phyloP scores from a whole-genome alignment of 1,140 invertebrate species.

The Lordiphosa mommai region DNA sequence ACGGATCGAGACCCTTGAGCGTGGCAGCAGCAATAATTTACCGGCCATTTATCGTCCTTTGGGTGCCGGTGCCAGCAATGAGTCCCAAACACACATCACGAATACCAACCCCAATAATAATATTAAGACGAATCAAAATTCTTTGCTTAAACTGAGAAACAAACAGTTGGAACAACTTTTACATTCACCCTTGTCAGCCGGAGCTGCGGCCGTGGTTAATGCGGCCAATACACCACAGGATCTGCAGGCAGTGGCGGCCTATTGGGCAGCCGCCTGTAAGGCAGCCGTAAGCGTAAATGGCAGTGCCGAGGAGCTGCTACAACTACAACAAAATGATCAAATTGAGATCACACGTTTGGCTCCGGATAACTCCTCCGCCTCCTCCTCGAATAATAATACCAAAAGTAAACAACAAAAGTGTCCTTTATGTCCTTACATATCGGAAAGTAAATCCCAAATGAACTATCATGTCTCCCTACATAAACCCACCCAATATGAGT shows the following conservation, averaged over 20 bases:
- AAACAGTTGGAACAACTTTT: conserved; percentile 58
- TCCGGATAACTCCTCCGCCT: conserved; percentile 17
- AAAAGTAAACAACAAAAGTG: conserved; percentile 84
- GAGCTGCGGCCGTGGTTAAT: conserved; percentile 57
- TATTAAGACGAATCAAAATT: conserved; percentile 8
- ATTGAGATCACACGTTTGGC: conserved; percentile 67
- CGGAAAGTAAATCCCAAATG: conserved; percentile 90
- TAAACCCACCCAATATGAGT: conserved; percentile 87
- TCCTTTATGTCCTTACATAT: conserved; percentile 88
- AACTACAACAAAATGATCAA: conserved; percentile 73
- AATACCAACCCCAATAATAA: conserved; percentile 11
- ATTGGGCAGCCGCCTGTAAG: conserved; percentile 60
- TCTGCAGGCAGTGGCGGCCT: conserved; percentile 58
- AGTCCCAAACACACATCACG: conserved; percentile 49
- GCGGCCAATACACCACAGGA: conserved; percentile 66
- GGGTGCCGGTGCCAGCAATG: conserved; percentile 69
- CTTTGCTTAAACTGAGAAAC: conserved; percentile 36
- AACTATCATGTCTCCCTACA: conserved; percentile 93
- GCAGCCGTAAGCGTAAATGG: conserved; percentile 38
- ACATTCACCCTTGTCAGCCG: conserved; percentile 62
- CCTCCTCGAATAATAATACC: conserved; percentile 47
- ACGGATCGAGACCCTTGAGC: conserved; percentile 82
- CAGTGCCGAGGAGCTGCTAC: conserved; percentile 59
- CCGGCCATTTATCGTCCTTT: conserved; percentile 74
- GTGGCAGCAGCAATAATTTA: conserved; percentile 57